Conservation (phyloP, 1,140 invertebrate genomes). For the Drosophila pectinifera region DNA sequence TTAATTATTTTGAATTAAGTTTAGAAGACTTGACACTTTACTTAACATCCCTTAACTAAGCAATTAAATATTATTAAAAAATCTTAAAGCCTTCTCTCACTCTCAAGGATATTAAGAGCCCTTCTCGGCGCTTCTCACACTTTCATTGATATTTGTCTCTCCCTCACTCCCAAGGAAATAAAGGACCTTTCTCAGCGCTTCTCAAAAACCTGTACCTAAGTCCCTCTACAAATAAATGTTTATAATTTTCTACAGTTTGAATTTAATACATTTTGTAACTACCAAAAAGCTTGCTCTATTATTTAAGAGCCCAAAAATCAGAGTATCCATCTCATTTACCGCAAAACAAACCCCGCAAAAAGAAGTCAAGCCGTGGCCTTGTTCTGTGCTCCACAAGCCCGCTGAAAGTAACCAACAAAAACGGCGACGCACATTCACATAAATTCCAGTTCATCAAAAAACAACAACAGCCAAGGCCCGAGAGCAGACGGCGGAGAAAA, state of each 20-base stretch:
- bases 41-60: no score
- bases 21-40: no score
- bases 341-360: slow-evolving; percentile 7
- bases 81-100: not conserved
- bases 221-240: not conserved
- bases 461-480: slow-evolving; percentile 20
- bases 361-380: slow-evolving; percentile 6
- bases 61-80: no score
- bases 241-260: no score
- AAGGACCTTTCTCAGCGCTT: slow-evolving; percentile 6
- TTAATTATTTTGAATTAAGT: no score
- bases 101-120: no score
- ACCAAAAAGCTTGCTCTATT: no score
- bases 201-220: not conserved
- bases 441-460: slow-evolving; percentile 66
- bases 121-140: not conserved
- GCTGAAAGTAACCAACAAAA: slow-evolving; percentile 25
- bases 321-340: not conserved
- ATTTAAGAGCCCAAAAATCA: not conserved
- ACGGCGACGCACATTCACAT: slow-evolving; percentile 56
- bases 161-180: not conserved
- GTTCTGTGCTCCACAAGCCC: slow-evolving; percentile 21
- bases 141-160: not conserved
- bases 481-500: slow-evolving; percentile 35
- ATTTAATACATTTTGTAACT: no score